Evolutionary conservation across 2,113 vertebrate species (phyloP), one percentile per base, ranked within the genome.

Genomic region (Leptosomus discolor): DNA sequence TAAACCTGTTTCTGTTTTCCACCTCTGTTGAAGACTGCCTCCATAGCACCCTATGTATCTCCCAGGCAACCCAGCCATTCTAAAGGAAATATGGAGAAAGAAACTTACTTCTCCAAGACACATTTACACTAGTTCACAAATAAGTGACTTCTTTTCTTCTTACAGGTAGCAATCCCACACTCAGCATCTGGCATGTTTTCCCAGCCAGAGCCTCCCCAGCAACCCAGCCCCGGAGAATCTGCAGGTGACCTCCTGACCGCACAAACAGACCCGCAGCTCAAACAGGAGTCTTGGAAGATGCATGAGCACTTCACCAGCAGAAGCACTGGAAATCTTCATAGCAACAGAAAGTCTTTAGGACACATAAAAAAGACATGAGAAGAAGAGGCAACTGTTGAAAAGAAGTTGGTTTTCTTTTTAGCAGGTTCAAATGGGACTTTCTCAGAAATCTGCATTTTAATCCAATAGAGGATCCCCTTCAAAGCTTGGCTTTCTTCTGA

Each of bases 21-120:
- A 26, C 50, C 60, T 61, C 85, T 45, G 68, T 14, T 41, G 57
- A 69, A 27, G 39, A 36, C 6, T 64, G 23, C 67, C 75, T 22
- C 51, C 19, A 8, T 11, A 86, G 82, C 71, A 75, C 89, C 82
- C 85, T 45, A 5, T 26, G 6, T 41, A 54, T 76, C 94, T 79
- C 96, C 97, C n/a, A 65, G 94, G 87, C 90, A 97, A 76, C 92
- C 36, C 76, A 17, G 19, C 74, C 60, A 34, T 43, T 58, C 85
- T 4, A 53, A 83, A 63, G 85, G 84, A 67, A 70, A 39, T 3
- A 37, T 0, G 5, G 67, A 39, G 78, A 23, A 41, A 61, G 29
- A 60, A 70, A 18, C 54, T 30, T 12, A 23, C 90, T 87, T 84
- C 73, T 77, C 74, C 78, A 69, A 79, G 78, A 32, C 48, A 73